Evolutionary conservation across 2,888 invertebrate genomes (phyloP).

Genomic region (Poecilus cupreus): DNA sequence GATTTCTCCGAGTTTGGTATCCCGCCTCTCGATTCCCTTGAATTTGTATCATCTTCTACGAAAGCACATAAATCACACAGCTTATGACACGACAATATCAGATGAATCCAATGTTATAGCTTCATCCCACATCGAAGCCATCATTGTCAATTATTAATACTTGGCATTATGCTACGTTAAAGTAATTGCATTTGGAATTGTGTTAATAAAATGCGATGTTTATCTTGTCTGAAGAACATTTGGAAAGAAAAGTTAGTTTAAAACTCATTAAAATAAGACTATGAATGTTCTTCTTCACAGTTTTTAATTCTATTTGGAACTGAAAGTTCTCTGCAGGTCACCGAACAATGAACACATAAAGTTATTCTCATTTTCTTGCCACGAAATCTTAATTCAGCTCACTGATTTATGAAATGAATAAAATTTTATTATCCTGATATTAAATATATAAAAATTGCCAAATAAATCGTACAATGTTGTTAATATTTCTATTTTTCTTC

Average conservation of each 20-base stretch:
- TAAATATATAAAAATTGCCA: too few relatives aligned
- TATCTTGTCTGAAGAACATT: background rate
- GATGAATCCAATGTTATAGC: background rate
- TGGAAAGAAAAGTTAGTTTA: background rate
- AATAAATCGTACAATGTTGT: too few relatives aligned
- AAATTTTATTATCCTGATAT: too few relatives aligned
- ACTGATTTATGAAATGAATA: background rate
- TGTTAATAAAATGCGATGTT: background rate
- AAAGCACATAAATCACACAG: slow-evolving; percentile 22
- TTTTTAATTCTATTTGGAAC: slow-evolving; percentile 10
- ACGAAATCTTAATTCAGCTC: background rate
- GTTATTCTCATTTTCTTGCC: background rate
- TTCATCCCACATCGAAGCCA: background rate
- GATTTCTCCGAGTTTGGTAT: too few relatives aligned
- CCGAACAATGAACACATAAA: background rate
- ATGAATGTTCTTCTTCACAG: background rate
- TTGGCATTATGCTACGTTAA: background rate
- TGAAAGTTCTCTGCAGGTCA: background rate
- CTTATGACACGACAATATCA: slow-evolving; percentile 26
- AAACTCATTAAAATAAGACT: background rate
- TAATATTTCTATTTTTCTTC: too few relatives aligned
- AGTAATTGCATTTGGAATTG: background rate
- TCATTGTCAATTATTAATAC: slow-evolving; percentile 9
- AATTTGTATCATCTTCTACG: slow-evolving; percentile 29
- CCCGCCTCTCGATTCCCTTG: background rate